Evolutionary conservation across 2,797 vertebrate species (phyloP).

Genomic region (Triplophysa bombifrons): DNA sequence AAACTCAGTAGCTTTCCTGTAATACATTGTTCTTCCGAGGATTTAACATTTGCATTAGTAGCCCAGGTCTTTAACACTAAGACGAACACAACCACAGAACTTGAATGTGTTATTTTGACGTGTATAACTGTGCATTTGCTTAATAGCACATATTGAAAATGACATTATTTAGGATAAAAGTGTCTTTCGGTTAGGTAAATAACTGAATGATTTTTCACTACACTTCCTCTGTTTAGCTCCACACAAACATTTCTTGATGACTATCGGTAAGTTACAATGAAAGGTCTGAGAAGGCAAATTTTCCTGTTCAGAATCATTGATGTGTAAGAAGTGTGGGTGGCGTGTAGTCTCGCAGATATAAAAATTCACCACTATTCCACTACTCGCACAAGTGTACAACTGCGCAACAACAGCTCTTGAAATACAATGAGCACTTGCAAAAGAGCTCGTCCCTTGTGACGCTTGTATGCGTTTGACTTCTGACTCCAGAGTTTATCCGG

Average conservation of each 20-base stretch:
- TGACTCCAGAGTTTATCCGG: background rate
- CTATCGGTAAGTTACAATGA: constrained; percentile 3
- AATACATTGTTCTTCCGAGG: constrained; percentile 14
- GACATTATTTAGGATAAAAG: too few relatives aligned
- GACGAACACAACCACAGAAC: background rate
- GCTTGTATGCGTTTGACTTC: background rate
- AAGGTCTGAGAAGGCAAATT: background rate
- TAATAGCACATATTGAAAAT: too few relatives aligned
- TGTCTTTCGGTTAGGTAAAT: too few relatives aligned
- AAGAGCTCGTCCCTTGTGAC: background rate
- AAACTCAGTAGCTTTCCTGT: constrained; percentile 10
- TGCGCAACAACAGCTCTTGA: background rate
- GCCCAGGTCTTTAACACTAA: constrained; percentile 10
- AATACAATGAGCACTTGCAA: constrained; percentile 26
- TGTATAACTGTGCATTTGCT: background rate
- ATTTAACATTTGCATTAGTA: constrained; percentile 28
- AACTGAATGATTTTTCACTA: too few relatives aligned
- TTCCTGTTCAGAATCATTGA: too few relatives aligned
- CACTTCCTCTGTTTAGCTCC: too few relatives aligned
- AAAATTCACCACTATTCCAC: background rate
- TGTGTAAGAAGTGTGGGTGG: too few relatives aligned
- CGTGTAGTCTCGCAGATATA: background rate
- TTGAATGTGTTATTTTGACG: background rate
- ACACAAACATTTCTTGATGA: too few relatives aligned
- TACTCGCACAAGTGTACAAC: constrained; percentile 13